phyloP scores from a whole-genome alignment of 2,113 vertebrate species.

The Paramisgurnus dabryanus region DNA sequence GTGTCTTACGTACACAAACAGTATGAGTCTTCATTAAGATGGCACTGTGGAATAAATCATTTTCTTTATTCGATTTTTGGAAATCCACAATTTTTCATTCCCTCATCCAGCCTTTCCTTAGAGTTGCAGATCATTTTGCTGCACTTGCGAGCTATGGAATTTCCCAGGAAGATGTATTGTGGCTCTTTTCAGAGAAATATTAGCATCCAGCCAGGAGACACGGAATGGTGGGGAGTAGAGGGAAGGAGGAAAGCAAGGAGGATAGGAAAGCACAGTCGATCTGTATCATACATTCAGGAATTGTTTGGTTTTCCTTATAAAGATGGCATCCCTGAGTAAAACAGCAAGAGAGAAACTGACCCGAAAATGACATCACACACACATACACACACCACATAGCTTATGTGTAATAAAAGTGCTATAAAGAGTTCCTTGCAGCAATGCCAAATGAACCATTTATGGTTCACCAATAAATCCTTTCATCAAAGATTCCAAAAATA shows the following conservation, averaged over 20 bases:
- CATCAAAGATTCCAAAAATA: no score
- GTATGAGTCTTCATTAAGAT: slow-evolving; percentile 44
- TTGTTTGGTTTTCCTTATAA: slow-evolving; percentile 27
- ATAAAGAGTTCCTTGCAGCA: no score
- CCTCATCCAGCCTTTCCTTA: slow-evolving; percentile 60
- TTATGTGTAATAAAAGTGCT: no score
- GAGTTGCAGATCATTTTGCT: slow-evolving; percentile 68
- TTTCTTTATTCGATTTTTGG: slow-evolving; percentile 44
- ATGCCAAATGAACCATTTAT: no score
- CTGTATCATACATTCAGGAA: slow-evolving; percentile 26
- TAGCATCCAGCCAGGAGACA: slow-evolving; percentile 64
- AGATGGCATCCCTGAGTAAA: slow-evolving; percentile 39
- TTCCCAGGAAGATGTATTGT: slow-evolving; percentile 71
- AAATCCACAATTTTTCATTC: slow-evolving; percentile 60
- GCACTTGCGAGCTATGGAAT: slow-evolving; percentile 63
- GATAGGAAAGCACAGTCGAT: slow-evolving; percentile 52
- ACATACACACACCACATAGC: no score
- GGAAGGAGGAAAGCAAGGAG: background rate
- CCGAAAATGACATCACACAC: slow-evolving; percentile 28
- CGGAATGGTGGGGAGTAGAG: background rate
- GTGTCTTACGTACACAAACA: background rate
- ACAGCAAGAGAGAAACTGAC: background rate
- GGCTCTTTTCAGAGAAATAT: slow-evolving; percentile 72
- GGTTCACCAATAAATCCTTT: no score
- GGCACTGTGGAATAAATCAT: slow-evolving; percentile 25